Evolutionary conservation across 1,140 invertebrate genomes (phyloP).

Genomic region (Drosophila rufa): DNA sequence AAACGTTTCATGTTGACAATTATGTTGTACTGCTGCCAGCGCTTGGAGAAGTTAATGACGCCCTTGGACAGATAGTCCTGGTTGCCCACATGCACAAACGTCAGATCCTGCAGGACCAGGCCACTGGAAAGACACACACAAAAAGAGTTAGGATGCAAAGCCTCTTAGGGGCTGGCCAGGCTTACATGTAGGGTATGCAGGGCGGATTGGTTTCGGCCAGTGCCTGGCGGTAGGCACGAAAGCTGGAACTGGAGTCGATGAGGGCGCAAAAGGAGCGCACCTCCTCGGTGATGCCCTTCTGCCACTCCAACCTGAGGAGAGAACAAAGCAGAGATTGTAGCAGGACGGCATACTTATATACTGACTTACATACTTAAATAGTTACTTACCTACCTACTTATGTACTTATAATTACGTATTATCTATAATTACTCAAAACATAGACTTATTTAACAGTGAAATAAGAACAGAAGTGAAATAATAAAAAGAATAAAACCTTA

Average conservation of each 20-base stretch:
- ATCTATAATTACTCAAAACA: too few species aligned
- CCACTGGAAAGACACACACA: slow-evolving; percentile 90
- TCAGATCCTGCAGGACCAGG: slow-evolving; percentile 98
- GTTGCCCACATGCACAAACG: slow-evolving; percentile 99
- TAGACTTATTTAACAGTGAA: too few species aligned
- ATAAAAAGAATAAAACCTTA: too few species aligned
- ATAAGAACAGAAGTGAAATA: too few species aligned
- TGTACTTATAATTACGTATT: too few species aligned
- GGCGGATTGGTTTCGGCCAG: slow-evolving; percentile 97
- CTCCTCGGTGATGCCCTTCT: slow-evolving; percentile 95
- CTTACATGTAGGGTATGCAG: slow-evolving; percentile 99
- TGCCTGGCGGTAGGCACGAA: slow-evolving; percentile 97
- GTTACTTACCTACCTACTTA: too few species aligned
- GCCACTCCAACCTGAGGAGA: slow-evolving; percentile 94
- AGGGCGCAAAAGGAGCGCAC: slow-evolving; percentile 97
- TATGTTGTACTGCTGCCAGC: slow-evolving; percentile 99
- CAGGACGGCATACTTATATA: too few species aligned
- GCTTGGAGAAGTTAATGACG: slow-evolving; percentile 97
- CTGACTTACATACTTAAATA: too few species aligned
- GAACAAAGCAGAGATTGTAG: not conserved
- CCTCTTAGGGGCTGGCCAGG: slow-evolving; percentile 36
- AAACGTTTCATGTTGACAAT: slow-evolving; percentile 99
- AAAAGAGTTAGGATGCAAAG: slow-evolving; percentile 3
- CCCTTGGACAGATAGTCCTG: slow-evolving; percentile 94
- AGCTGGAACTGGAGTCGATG: slow-evolving; percentile 98